These are phyloP conservation scores for Hirtodrosophila alboralis DNA, from an alignment of 2,888 invertebrate species.

Conservation along the genomic window DNA sequence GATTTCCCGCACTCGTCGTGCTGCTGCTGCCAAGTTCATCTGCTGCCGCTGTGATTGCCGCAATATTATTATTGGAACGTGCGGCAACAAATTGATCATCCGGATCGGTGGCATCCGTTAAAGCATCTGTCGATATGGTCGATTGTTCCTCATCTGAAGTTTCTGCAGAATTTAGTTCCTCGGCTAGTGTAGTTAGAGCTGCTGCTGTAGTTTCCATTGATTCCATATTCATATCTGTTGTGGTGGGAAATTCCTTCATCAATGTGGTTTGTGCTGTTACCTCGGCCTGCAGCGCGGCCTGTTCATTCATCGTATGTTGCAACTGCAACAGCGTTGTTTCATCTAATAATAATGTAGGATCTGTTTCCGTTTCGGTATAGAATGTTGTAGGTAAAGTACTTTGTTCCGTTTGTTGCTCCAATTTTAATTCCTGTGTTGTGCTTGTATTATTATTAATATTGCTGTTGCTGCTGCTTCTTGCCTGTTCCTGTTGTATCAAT, in stretches of 20 bases:
- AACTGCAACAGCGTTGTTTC: conserved; percentile 80
- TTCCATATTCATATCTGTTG: conserved; percentile 69
- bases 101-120: conserved; percentile 79
- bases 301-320: conserved; percentile 79
- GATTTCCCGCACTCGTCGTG: conserved; percentile 73
- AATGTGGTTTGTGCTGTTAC: conserved; percentile 70
- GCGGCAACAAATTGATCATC: conserved; percentile 82
- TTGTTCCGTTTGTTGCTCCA: conserved; percentile 47
- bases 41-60: conserved; percentile 81
- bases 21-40: conserved; percentile 52
- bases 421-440: conserved; percentile 10
- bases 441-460: conserved; percentile 19
- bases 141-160: conserved; percentile 38
- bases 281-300: conserved; percentile 75
- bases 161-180: too few species aligned
- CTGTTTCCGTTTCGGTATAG: conserved; percentile 73
- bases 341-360: conserved; percentile 78
- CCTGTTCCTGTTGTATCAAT: conserved; percentile 52
- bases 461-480: conserved; percentile 42
- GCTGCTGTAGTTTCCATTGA: conserved; percentile 52
- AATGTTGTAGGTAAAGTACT: conserved; percentile 54
- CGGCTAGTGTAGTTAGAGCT: conserved; percentile 34
- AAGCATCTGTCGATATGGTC: conserved; percentile 63
- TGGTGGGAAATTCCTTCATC: conserved; percentile 70
- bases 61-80: conserved; percentile 81